Percentiles rank a stretch among this genome's conserved stretches.
phyloP scores from a whole-genome alignment of 2,113 vertebrate genomes.

The Cyanistes caeruleus region DNA sequence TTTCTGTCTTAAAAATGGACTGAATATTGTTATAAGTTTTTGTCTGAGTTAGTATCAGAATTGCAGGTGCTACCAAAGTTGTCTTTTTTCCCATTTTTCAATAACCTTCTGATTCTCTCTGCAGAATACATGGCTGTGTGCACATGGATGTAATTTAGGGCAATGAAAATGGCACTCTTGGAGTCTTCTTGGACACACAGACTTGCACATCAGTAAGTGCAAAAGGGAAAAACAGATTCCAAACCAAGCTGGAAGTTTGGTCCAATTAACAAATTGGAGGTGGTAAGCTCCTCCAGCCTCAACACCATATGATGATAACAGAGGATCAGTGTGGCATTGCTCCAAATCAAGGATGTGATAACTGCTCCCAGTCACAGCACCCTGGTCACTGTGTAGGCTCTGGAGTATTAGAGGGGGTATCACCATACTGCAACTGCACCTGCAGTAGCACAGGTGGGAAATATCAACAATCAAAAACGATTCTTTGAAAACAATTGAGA shows the following conservation, averaged over 20 bases:
- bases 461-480: not conserved
- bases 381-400: not conserved
- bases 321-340: not conserved
- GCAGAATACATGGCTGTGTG: not conserved
- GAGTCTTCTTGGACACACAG: not conserved
- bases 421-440: not conserved
- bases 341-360: not conserved
- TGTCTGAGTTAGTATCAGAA: not conserved
- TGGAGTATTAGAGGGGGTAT: not conserved
- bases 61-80: not conserved
- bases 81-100: not conserved
- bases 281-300: not conserved
- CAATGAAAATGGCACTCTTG: not conserved
- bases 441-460: not conserved
- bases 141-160: not conserved
- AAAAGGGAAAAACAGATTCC: not conserved
- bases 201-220: not conserved
- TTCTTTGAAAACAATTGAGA: conserved; percentile 1
- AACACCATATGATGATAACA: not conserved
- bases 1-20: not conserved
- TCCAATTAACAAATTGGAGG: not conserved
- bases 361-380: not conserved
- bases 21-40: not conserved
- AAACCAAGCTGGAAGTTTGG: not conserved
- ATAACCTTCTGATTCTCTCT: not conserved